Percentiles rank a stretch among this genome's conserved stretches.
Conservation (phyloP, 2,113 vertebrate species). For the Alexandromys fortis region DNA sequence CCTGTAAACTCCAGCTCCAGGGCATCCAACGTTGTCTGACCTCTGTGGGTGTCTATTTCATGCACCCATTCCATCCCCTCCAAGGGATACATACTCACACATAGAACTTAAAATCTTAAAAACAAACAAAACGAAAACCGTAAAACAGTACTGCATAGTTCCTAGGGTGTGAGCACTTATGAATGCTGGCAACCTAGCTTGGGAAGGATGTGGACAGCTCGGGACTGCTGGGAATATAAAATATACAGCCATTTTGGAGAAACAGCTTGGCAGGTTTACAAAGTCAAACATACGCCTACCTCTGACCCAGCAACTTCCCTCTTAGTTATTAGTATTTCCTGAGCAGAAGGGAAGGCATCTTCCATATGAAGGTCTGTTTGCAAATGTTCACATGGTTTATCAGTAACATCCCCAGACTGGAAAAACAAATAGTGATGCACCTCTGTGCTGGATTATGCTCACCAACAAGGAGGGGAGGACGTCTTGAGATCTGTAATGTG, state of each 20-base stretch:
- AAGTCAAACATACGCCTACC: background rate
- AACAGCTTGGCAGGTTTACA: background rate
- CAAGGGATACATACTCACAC: background rate
- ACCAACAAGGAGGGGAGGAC: background rate
- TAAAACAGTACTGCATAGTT: background rate
- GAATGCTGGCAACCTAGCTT: background rate
- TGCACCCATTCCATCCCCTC: background rate
- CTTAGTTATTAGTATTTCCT: background rate
- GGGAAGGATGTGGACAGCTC: background rate
- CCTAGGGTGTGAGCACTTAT: background rate
- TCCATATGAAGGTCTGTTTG: background rate
- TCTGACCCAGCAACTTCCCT: background rate
- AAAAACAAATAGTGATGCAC: background rate
- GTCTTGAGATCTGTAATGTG: background rate
- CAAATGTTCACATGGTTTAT: background rate
- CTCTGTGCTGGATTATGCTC: background rate
- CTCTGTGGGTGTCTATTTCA: background rate
- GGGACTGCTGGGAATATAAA: background rate
- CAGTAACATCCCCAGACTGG: background rate
- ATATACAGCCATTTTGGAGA: background rate
- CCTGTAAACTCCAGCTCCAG: background rate
- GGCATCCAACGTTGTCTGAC: background rate
- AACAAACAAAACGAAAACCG: background rate
- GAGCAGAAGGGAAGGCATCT: background rate
- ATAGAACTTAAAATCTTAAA: background rate